Conservation (phyloP, 2,113 vertebrate genomes). For the human (Homo sapiens) region GRCh38 chr5:139566501-139567000, state of each 20-base stretch:
- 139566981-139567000: neutral
- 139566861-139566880: neutral
- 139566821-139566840: slow-evolving; percentile 7
- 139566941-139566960: neutral
- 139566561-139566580: too few relatives aligned
- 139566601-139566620: too few relatives aligned
- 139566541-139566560: too few relatives aligned
- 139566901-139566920: neutral
- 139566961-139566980: slow-evolving; percentile 33
- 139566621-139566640: too few relatives aligned
- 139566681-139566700: slow-evolving; percentile 4
- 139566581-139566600: too few relatives aligned
- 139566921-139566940: neutral
- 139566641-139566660: too few relatives aligned
- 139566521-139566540: too few relatives aligned
- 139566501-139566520: too few relatives aligned
- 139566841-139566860: neutral
- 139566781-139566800: slow-evolving; percentile 50
- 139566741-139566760: neutral
- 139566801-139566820: neutral
- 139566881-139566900: slow-evolving; percentile 39
- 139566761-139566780: slow-evolving; percentile 3
- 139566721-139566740: slow-evolving; percentile 10
- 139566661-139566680: too few relatives aligned
- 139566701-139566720: neutral